These are phyloP conservation scores for Temnothorax rugatulus DNA, from an alignment of 2,888 invertebrate species.

Conservation along the genomic window DNA sequence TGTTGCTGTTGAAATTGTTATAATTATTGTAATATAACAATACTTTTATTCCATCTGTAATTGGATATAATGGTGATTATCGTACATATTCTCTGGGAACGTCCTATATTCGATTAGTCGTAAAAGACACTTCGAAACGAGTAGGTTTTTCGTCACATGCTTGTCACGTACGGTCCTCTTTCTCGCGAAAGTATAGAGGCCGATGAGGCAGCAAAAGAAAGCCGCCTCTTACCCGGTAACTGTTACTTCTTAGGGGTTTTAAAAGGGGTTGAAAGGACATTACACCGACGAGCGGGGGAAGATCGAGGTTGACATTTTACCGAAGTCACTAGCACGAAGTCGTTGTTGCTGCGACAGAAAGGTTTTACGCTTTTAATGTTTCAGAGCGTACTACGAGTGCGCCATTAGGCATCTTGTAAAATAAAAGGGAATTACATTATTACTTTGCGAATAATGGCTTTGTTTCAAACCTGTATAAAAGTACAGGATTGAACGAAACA, in stretches of 20 bases:
- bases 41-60: background rate
- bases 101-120: conserved; percentile 10
- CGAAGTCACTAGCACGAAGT: conserved; percentile 43
- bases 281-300: conserved; percentile 60
- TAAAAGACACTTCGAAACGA: conserved; percentile 41
- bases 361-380: conserved; percentile 56
- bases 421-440: conserved; percentile 47
- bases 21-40: background rate
- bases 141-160: conserved; percentile 57
- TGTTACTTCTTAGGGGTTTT: conserved; percentile 75
- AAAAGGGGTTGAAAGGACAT: conserved; percentile 73
- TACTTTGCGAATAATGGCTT: conserved; percentile 18
- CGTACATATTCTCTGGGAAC: background rate
- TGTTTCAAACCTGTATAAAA: background rate
- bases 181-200: conserved; percentile 67
- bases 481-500: background rate
- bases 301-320: conserved; percentile 61
- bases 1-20: background rate
- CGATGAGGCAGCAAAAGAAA: conserved; percentile 66
- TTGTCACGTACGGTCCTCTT: conserved; percentile 68
- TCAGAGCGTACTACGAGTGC: conserved; percentile 35
- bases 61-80: background rate
- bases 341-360: conserved; percentile 44
- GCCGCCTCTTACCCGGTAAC: conserved; percentile 69
- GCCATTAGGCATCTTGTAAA: conserved; percentile 53